Evolutionary conservation across 2,888 invertebrate genomes (phyloP).

Genomic region (Lasius fuliginosus): DNA sequence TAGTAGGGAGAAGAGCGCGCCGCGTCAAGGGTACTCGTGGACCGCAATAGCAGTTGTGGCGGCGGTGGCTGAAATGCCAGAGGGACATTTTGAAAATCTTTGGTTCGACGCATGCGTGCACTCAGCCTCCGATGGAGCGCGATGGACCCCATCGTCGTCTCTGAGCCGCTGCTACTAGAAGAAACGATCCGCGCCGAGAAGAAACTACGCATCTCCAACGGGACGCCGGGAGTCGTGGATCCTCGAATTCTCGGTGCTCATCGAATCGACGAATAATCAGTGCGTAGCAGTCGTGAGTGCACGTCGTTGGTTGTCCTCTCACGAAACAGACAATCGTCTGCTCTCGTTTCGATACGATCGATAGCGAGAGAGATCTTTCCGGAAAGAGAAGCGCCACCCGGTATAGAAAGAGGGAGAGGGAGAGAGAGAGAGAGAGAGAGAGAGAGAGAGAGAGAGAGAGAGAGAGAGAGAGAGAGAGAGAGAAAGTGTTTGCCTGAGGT

Average conservation of each 20-base stretch:
- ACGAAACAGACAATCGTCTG: background rate
- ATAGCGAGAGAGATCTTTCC: slow-evolving; percentile 40
- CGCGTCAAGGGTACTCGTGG: slow-evolving; percentile 39
- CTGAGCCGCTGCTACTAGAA: slow-evolving; percentile 56
- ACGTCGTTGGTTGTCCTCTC: background rate
- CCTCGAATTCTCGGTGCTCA: background rate
- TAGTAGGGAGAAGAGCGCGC: background rate
- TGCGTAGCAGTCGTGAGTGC: background rate
- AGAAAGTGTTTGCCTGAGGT: background rate
- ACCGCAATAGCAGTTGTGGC: background rate
- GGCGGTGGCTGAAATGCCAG: slow-evolving; percentile 65
- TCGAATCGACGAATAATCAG: slow-evolving; percentile 2
- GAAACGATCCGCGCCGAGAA: background rate
- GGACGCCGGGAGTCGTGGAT: background rate
- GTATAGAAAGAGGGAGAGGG: background rate
- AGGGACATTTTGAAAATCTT: slow-evolving; percentile 82
- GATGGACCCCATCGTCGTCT: slow-evolving; percentile 67
- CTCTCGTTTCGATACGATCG: slow-evolving; percentile 19
- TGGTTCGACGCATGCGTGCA: slow-evolving; percentile 82
- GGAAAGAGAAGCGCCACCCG: slow-evolving; percentile 3
- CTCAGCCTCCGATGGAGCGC: slow-evolving; percentile 69
- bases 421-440: background rate
- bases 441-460: background rate
- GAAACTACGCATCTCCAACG: background rate
- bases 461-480: background rate